phyloP scores from a whole-genome alignment of 2,797 vertebrate genomes.

The Oceanodroma leucorhoa region DNA sequence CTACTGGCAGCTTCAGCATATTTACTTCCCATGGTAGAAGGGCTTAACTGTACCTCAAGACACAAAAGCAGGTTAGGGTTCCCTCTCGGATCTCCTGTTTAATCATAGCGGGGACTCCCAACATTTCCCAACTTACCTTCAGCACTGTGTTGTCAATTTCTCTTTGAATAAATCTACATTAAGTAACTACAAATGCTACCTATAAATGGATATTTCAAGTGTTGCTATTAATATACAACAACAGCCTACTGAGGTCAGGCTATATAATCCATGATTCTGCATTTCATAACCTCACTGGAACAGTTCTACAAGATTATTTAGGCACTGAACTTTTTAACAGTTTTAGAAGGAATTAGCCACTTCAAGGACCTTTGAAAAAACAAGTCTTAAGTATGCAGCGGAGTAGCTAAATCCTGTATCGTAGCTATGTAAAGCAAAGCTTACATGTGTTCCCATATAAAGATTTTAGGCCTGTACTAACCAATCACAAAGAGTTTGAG shows the following conservation, averaged over 20 bases:
- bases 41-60: background rate
- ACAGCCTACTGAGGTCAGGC: background rate
- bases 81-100: background rate
- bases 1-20: background rate
- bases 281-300: background rate
- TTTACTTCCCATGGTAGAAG: background rate
- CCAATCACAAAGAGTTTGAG: background rate
- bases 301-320: background rate
- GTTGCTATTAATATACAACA: background rate
- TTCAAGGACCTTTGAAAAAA: background rate
- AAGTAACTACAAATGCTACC: background rate
- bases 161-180: background rate
- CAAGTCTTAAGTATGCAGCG: background rate
- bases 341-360: background rate
- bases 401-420: background rate
- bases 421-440: background rate
- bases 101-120: background rate
- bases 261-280: background rate
- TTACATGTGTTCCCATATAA: background rate
- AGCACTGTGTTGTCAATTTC: background rate
- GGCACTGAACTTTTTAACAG: accelerated
- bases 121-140: background rate
- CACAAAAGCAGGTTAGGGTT: background rate
- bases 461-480: background rate
- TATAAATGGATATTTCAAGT: background rate